phyloP scores from a whole-genome alignment of 2,113 vertebrate genomes.

The Pachyramphus minor region DNA sequence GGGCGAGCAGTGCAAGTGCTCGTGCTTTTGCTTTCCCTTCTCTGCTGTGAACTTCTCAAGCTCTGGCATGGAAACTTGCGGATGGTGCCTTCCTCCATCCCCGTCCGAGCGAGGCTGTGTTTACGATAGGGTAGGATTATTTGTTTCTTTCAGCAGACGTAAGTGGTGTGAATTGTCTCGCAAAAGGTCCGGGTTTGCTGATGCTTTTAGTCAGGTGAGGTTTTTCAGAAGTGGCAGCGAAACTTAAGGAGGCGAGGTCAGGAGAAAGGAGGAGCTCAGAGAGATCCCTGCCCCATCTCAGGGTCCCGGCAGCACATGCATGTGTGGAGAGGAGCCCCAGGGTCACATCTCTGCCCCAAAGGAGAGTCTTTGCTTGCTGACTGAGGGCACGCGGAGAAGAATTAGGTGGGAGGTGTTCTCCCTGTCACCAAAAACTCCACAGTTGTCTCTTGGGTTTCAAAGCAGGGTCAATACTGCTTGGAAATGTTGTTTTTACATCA shows the following conservation, averaged over 20 bases:
- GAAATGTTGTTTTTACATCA: neutral
- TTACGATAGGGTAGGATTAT: fast-evolving
- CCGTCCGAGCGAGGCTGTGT: neutral
- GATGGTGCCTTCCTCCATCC: neutral
- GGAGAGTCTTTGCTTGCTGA: neutral
- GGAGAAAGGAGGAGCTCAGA: neutral
- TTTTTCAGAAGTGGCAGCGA: neutral
- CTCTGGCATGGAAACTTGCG: fast-evolving
- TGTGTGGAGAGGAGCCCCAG: neutral
- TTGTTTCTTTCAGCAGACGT: fast-evolving
- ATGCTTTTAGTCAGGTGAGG: neutral
- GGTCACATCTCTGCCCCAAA: neutral
- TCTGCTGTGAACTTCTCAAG: neutral
- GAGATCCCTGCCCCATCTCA: neutral
- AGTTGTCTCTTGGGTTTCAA: neutral
- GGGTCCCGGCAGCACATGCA: neutral
- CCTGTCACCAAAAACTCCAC: neutral
- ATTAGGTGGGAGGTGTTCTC: neutral
- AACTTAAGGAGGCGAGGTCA: neutral
- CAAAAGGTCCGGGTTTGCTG: fast-evolving
- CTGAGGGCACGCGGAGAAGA: neutral
- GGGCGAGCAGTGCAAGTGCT: neutral
- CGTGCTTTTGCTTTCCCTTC: neutral
- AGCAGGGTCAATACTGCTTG: neutral
- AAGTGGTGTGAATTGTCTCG: fast-evolving